Evolutionary conservation across 2,888 invertebrate species (phyloP), one percentile per base, ranked within the genome.

Genomic region (Serripes groenlandicus): DNA sequence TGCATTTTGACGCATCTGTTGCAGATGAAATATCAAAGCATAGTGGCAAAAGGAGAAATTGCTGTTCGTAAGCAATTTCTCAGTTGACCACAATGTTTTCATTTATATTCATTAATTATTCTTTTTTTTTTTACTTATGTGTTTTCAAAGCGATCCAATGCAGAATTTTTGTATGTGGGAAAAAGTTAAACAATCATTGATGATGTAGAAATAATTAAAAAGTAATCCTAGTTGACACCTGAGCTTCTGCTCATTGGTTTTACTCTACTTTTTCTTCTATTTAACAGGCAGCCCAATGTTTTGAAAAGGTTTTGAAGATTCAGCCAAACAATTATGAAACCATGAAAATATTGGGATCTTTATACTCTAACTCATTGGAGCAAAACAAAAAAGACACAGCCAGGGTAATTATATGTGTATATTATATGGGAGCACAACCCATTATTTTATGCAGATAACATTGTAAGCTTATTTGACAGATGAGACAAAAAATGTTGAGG

Each of bases 261-360:
- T 26, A 56, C 2, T 26, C 18, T 28, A 28, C 26, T 60, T 30
- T 28, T 28, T 28, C 7, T 9, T 60, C 18, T 60, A 28, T 28
- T 60, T 23, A 15, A 34, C 83, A 98, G 98, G 99, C 99, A 0
- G 98, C 99, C 0, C 98, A 98, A 94, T 99, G 99, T 94, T 99
- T 99, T 94, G 99, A 99, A 95, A 99, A 99, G 95, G 99, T 99
- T 0, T 95, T 99, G 5, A 99, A 99, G 95, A 97, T 97, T 0
- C 98, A 99, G 94, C 99, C 99, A 0, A 98, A 98, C 49, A 99
- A 99, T 95, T 99, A 99, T 93, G 99, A 99, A 95, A 99, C 99
- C 0, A 99, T 99, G 98, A 99, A 99, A 95, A 99, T 99, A 90
- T 96, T 99, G 15, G 99, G 99, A 1, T 99, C 99, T 0, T 95